Evolutionary conservation across 2,113 vertebrate genomes (phyloP), one percentile per base, ranked within the genome.

Genomic region (Gallinago media): DNA sequence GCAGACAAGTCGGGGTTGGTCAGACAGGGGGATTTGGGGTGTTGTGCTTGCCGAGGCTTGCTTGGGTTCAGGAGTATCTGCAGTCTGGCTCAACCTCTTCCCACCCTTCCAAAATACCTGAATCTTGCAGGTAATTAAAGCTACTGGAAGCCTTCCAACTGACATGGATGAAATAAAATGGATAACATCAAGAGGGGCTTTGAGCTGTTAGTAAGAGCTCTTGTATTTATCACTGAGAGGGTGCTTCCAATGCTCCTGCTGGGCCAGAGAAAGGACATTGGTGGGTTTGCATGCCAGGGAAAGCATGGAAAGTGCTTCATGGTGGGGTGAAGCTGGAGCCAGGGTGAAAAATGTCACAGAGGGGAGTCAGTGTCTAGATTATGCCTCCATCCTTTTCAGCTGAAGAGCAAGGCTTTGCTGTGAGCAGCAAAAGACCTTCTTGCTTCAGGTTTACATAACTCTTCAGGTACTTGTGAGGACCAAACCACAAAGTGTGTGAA

Each of bases 21-120:
- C 56, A 71, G 58, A 65, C 1, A 5, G 20, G 15, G 15, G 9
- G 6, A 12, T 15, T 66, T 0, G 0, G 31, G 40, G 13, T 67
- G 16, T 38, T 71, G 15, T 74, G 65, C 71, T 83, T 76, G 56
- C 47, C 0, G 3, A 76, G 40, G 93, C 70, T 96, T 68, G 17
- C 92, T 96, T 95, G 40, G 18, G 73, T 72, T 90, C 8, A 8
- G 11, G 76, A 78, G 34, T 94, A 52, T 62, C 85, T 76, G 19
- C 19, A 27, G 38, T 87, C 78, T 95, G 70, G 47, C 71, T 88
- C 89, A 62, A 80, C 49, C 23, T 75, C 27, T 36, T 88, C 25
- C 42, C 77, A 46, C n/a, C 34, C 11, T 52, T 52, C 63, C 15
- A 50, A 71, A 93, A 70, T 65, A 84, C 59, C 26, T 88, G 1